Conservation (phyloP, 2,797 vertebrate species). For the Micropoecilia bifurca region DNA sequence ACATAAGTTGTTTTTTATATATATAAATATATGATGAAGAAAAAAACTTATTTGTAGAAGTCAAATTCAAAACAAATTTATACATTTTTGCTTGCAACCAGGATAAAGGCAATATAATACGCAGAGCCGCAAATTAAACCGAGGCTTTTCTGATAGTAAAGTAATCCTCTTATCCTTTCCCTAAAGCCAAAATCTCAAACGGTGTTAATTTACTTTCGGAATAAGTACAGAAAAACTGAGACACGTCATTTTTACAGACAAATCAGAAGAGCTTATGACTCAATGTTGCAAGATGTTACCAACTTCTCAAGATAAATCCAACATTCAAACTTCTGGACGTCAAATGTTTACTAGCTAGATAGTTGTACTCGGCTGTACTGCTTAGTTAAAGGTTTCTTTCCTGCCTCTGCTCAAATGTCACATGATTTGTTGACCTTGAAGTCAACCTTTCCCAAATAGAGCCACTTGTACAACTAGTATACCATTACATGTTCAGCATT, state of each 20-base stretch:
- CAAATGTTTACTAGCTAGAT: not conserved
- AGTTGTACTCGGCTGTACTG: not conserved
- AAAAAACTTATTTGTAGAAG: not conserved
- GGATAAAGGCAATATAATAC: not conserved
- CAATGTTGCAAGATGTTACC: not conserved
- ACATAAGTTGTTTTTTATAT: conserved; percentile 3
- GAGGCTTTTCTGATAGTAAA: not conserved
- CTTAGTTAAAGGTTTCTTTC: not conserved
- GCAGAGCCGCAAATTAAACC: not conserved
- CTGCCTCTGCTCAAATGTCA: not conserved
- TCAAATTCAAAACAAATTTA: not conserved
- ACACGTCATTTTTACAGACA: not conserved
- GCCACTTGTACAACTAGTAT: not conserved
- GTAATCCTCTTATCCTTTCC: conserved; percentile 1
- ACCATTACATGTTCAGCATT: not conserved
- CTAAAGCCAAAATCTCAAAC: conserved; percentile 16
- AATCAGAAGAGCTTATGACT: not conserved
- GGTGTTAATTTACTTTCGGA: not conserved
- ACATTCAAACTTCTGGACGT: not conserved
- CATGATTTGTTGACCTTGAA: not conserved
- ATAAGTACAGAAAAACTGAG: not conserved
- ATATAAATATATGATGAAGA: not conserved
- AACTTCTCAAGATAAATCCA: not conserved
- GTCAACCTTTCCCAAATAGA: too few species aligned
- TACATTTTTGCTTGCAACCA: not conserved